Base-by-base conservation (phyloP, 2,888 invertebrate genomes). In the Mimas tiliae region DNA sequence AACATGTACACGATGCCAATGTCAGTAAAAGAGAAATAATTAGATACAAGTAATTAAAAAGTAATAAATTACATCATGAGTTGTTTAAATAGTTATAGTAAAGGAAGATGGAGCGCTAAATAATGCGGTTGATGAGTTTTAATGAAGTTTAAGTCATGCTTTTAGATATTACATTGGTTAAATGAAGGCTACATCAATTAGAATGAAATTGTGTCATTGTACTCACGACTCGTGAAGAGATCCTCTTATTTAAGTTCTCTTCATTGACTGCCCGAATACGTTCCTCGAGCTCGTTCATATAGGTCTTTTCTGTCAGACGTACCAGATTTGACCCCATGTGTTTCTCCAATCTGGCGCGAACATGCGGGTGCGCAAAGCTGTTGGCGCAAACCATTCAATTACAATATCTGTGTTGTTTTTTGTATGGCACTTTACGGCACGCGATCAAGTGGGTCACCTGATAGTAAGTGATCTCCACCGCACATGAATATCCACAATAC, bases 281-380 rank as follows among this genome's bases (percentile, higher is more conserved):
- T 51, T 95, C 93, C 80, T 96, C 95, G 65, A 96, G 90, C 34
- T 94, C 94, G 69, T 93, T 94, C 96, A 96, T 96, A 86, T 95
- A 96, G 69, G 89, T 90, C 74, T 96, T 93, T 85, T 96, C 96
- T 1, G 96, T 96, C 68, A 96, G 91, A 74, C 94, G 94, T 65
- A 96, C 95, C 76, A 95, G 88, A 84, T 95, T 96, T 34, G 94
- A 94, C 65, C 96, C 96, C 96, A 96, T 96, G 70, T 96, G 94
- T 86, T 95, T 94, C 86, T 96, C 96, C 78, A 96, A 87, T 27
- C 95, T 94, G 62, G 95, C 94, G 66, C 95, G 94, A 68, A 96
- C 95, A 79, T 94, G 94, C 51, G 95, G 95, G 82, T 95, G 94
- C 81, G 94, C 91, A 88, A 96, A 96, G 85, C 96, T 96, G 83